These are phyloP conservation scores for Dorcus parallelipipedus DNA, from an alignment of 2,888 invertebrate genomes.

Conservation along the genomic window DNA sequence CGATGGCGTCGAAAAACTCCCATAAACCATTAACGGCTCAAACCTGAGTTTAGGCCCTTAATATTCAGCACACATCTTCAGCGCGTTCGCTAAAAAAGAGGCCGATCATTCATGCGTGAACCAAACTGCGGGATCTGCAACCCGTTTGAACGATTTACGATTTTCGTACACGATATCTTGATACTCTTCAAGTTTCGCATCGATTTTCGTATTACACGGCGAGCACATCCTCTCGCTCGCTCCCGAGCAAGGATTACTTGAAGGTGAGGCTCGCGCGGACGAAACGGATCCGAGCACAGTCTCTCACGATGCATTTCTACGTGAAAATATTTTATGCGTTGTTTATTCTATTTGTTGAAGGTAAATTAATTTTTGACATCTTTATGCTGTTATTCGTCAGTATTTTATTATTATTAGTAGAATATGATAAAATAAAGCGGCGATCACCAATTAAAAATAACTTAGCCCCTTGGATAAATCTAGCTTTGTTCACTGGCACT, in stretches of 20 bases:
- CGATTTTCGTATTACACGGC: background rate
- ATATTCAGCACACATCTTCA: slow-evolving; percentile 24
- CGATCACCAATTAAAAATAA: too few species aligned
- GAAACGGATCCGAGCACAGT: background rate
- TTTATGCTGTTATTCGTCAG: background rate
- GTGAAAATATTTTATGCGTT: background rate
- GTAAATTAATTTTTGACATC: background rate
- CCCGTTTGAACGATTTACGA: slow-evolving; percentile 33
- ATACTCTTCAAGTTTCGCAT: slow-evolving; percentile 22
- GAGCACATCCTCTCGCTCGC: background rate
- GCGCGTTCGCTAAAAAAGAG: slow-evolving; percentile 24
- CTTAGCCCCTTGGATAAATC: too few species aligned
- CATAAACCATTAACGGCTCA: slow-evolving; percentile 12
- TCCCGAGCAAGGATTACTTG: background rate
- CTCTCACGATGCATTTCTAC: background rate
- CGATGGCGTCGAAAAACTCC: background rate
- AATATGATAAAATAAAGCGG: too few species aligned
- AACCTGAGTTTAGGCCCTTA: slow-evolving; percentile 19
- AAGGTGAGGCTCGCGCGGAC: background rate
- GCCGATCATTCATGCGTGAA: slow-evolving; percentile 33
- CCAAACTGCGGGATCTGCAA: slow-evolving; percentile 28
- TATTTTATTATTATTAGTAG: too few species aligned
- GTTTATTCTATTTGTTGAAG: background rate
- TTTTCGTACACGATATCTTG: slow-evolving; percentile 43
- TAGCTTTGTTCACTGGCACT: too few species aligned